Conservation (phyloP, 2,797 vertebrate genomes). For the Lindbergichthys nudifrons region DNA sequence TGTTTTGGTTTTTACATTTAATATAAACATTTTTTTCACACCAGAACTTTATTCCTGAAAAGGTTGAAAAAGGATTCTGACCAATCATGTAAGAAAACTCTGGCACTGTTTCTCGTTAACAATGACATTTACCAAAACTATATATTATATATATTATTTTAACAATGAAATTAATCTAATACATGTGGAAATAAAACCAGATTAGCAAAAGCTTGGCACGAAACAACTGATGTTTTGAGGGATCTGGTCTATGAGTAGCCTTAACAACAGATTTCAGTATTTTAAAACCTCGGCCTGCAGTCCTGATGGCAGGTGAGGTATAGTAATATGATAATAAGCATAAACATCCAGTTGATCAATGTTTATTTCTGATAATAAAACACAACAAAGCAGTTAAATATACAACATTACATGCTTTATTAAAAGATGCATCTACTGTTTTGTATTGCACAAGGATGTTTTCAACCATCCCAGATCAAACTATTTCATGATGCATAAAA, state of each 20-base stretch:
- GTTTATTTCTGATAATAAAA: conserved; percentile 51
- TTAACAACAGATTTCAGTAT: background rate
- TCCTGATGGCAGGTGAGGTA: background rate
- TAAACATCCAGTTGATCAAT: background rate
- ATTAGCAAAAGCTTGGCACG: background rate
- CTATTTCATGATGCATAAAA: conserved; percentile 56
- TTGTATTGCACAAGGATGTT: conserved; percentile 78
- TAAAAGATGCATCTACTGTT: conserved; percentile 63
- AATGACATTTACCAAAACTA: background rate
- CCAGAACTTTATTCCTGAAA: background rate
- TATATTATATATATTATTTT: no score
- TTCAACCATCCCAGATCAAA: conserved; percentile 68
- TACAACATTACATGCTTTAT: conserved; percentile 75
- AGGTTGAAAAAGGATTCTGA: background rate
- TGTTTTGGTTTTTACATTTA: background rate
- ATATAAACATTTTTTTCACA: background rate
- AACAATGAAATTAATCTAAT: background rate
- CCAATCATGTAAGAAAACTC: background rate
- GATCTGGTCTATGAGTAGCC: background rate
- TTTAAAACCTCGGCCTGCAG: background rate
- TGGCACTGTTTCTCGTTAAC: background rate
- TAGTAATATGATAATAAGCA: conserved; percentile 13
- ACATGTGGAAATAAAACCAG: background rate
- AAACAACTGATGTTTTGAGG: background rate
- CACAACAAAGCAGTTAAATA: conserved; percentile 49